Evolutionary conservation across 2,113 vertebrate genomes (phyloP).

Genomic region (Pangasianodon hypophthalmus): DNA sequence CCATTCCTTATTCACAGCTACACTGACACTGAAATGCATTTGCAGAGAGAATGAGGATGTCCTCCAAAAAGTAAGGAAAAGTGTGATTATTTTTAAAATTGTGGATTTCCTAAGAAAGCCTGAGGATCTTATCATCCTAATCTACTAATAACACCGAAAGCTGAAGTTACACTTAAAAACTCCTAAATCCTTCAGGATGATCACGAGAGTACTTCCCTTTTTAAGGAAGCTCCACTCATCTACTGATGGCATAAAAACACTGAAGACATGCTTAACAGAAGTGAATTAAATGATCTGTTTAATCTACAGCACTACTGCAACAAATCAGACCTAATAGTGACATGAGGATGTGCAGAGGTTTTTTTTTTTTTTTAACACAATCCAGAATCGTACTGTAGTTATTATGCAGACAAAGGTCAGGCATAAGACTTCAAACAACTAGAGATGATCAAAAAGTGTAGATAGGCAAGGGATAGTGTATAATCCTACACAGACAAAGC

Average conservation of each 20-base stretch:
- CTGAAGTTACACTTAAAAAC: neutral
- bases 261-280: neutral
- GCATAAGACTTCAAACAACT: neutral
- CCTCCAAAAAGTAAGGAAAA: neutral
- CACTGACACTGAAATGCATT: neutral
- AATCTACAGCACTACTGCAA: neutral
- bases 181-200: neutral
- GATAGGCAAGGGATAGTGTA: neutral
- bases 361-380: neutral
- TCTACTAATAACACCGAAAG: neutral
- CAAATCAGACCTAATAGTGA: neutral
- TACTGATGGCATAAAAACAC: too few species aligned
- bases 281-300: neutral
- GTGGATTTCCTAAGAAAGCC: neutral
- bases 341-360: neutral
- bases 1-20: neutral
- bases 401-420: neutral
- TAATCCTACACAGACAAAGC: neutral
- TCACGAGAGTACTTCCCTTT: neutral
- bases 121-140: neutral
- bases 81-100: neutral
- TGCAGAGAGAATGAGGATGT: neutral
- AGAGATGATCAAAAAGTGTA: neutral
- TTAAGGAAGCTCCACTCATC: neutral
- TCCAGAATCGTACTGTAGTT: neutral